phyloP scores from a whole-genome alignment of 2,888 invertebrate genomes.

The Cotesia congregata region DNA sequence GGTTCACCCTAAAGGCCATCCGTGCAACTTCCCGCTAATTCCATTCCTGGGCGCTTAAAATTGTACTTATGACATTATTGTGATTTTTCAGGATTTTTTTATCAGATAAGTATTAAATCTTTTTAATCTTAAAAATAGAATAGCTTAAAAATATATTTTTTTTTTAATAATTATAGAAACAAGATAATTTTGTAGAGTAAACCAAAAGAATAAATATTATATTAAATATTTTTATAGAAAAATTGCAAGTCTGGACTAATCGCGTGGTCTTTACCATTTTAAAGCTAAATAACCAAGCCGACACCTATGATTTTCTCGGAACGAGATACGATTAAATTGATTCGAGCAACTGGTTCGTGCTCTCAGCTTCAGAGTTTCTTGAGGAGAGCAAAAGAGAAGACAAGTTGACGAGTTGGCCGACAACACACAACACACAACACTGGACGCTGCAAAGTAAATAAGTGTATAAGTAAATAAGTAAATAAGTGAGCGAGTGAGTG shows the following conservation, averaged over 20 bases:
- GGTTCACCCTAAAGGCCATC: too few relatives aligned
- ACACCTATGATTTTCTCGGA: slow-evolving; percentile 67
- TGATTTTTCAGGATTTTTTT: too few relatives aligned
- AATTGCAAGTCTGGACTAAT: slow-evolving; percentile 35
- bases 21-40: too few relatives aligned
- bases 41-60: too few relatives aligned
- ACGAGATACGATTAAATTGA: slow-evolving; percentile 66
- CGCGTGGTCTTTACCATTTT: slow-evolving; percentile 56
- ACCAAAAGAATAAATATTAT: too few relatives aligned
- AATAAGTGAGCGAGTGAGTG: slow-evolving; percentile 46
- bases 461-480: slow-evolving; percentile 57
- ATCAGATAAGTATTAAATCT: too few relatives aligned
- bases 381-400: slow-evolving; percentile 29
- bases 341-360: slow-evolving; percentile 53
- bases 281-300: slow-evolving; percentile 59
- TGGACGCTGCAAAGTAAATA: slow-evolving; percentile 48
- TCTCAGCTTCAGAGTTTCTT: slow-evolving; percentile 35
- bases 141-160: neutral
- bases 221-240: neutral
- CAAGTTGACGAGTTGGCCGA: slow-evolving; percentile 19
- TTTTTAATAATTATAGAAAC: slow-evolving; percentile 55
- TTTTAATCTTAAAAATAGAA: neutral
- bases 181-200: too few relatives aligned
- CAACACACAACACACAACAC: slow-evolving; percentile 17
- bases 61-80: too few relatives aligned